Conservation (phyloP, 2,113 vertebrate genomes). For the Donacobius atricapilla region DNA sequence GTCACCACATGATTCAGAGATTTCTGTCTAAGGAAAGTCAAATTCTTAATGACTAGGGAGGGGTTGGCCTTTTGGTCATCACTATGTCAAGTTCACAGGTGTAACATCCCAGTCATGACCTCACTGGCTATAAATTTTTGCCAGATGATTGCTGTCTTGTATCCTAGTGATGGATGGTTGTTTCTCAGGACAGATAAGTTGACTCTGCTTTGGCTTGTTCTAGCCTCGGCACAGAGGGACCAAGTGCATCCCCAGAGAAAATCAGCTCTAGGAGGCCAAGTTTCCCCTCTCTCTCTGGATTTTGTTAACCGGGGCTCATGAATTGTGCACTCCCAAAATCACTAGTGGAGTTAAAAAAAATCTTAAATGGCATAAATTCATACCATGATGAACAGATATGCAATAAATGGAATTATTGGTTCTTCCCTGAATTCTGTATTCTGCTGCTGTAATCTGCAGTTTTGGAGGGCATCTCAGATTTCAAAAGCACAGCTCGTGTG, state of each 20-base stretch:
- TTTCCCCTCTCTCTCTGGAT: not conserved
- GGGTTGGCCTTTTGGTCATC: not conserved
- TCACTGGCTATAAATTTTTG: not conserved
- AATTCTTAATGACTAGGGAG: not conserved
- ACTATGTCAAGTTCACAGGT: not conserved
- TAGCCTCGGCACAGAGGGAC: not conserved
- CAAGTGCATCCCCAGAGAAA: not conserved
- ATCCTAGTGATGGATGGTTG: not conserved
- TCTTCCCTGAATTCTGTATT: not conserved
- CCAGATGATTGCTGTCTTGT: not conserved
- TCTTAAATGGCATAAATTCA: not conserved
- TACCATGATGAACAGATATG: not conserved
- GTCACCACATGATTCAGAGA: conserved; percentile 26
- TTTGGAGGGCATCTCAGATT: not conserved
- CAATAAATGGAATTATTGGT: not conserved
- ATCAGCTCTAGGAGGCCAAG: not conserved
- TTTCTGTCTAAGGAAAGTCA: not conserved
- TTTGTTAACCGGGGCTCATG: not conserved
- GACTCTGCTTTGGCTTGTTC: not conserved
- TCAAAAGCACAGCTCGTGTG: not conserved
- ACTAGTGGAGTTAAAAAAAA: not conserved
- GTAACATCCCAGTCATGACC: not conserved
- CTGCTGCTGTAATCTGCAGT: not conserved
- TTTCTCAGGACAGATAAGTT: not conserved
- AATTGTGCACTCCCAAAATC: not conserved